Conservation (phyloP, 2,113 vertebrate genomes). For the Tonatia bakeri region DNA sequence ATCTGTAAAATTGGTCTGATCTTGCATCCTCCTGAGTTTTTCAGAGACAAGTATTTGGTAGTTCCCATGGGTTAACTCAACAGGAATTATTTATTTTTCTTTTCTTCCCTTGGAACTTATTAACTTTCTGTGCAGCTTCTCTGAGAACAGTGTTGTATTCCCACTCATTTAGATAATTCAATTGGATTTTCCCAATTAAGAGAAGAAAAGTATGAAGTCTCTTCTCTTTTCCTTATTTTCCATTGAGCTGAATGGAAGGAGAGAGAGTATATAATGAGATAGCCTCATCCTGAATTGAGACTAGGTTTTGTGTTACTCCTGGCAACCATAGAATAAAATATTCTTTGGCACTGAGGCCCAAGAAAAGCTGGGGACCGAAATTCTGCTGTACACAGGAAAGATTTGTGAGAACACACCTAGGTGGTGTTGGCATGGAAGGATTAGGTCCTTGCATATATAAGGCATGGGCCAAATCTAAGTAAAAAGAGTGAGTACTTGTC, state of each 20-base stretch:
- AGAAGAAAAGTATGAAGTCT: background rate
- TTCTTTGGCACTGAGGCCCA: background rate
- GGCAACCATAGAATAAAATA: background rate
- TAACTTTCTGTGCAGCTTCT: background rate
- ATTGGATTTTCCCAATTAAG: background rate
- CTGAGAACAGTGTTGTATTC: background rate
- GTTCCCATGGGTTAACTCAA: background rate
- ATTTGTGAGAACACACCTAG: background rate
- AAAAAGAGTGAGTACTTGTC: background rate
- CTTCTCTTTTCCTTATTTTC: background rate
- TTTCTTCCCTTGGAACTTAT: background rate
- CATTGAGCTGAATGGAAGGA: background rate
- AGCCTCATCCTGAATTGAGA: background rate
- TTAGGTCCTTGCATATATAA: background rate
- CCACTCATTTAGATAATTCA: background rate
- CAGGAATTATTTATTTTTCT: background rate
- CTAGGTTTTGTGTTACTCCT: background rate
- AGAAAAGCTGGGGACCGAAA: background rate
- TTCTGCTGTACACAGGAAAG: background rate
- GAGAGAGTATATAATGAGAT: background rate
- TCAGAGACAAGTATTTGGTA: background rate
- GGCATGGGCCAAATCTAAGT: background rate
- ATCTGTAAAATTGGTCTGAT: background rate
- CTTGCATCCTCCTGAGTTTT: background rate
- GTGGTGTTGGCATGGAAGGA: background rate